phyloP scores from a whole-genome alignment of 2,888 invertebrate genomes.

The Agelastica alni region DNA sequence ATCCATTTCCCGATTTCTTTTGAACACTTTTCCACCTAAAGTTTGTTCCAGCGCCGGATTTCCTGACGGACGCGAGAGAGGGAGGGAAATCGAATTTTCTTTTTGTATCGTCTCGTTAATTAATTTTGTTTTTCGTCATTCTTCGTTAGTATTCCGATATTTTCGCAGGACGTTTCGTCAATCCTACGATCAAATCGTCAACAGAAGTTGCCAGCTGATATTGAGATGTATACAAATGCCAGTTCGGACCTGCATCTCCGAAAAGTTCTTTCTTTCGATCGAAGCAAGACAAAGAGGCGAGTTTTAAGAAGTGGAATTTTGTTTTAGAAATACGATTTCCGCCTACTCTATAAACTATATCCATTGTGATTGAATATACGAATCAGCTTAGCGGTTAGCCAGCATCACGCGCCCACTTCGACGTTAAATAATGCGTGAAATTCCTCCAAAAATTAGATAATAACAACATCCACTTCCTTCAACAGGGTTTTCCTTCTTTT shows the following conservation, averaged over 20 bases:
- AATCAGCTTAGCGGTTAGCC: conserved; percentile 6
- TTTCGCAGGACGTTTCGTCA: too few relatives aligned
- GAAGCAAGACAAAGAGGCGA: conserved; percentile 29
- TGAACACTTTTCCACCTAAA: conserved; percentile 22
- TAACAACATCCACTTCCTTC: too few relatives aligned
- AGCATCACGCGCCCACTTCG: conserved; percentile 22
- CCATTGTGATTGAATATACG: conserved; percentile 30
- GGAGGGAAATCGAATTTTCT: too few relatives aligned
- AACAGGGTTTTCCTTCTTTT: too few relatives aligned
- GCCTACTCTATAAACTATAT: conserved; percentile 30
- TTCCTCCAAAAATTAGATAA: too few relatives aligned
- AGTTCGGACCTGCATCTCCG: background rate
- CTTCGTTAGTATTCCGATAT: too few relatives aligned
- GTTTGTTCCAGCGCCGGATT: conserved; percentile 8
- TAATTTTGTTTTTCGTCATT: too few relatives aligned
- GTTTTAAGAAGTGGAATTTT: conserved; percentile 32
- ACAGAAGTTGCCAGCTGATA: too few relatives aligned
- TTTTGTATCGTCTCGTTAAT: too few relatives aligned
- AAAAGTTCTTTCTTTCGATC: conserved; percentile 24
- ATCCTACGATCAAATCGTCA: too few relatives aligned
- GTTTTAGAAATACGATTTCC: conserved; percentile 32
- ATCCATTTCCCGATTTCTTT: conserved; percentile 26
- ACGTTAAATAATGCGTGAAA: conserved; percentile 24
- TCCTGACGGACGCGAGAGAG: too few relatives aligned
- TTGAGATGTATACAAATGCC: too few relatives aligned